Percentiles rank a stretch among this genome's conserved stretches.
These are phyloP conservation scores for Phycodurus eques DNA, from an alignment of 2,113 vertebrate species.

Conservation along the genomic window DNA sequence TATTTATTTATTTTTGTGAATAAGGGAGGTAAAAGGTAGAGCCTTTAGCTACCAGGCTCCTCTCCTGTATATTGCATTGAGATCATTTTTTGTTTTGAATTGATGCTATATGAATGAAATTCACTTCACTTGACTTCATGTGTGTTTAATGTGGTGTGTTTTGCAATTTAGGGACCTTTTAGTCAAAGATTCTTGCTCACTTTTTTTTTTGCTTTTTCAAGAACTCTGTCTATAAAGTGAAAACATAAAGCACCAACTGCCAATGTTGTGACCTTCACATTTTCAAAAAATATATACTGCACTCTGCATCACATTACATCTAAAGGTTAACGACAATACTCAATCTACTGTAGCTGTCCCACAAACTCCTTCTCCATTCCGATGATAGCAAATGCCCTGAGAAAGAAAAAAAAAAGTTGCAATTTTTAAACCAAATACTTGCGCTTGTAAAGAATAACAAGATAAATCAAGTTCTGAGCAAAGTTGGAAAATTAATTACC, in stretches of 20 bases:
- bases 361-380: slow-evolving; percentile 3
- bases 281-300: slow-evolving; percentile 27
- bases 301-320: slow-evolving; percentile 30
- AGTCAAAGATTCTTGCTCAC: slow-evolving; percentile 4
- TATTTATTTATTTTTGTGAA: too few relatives aligned
- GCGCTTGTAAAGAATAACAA: slow-evolving; percentile 15
- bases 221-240: background rate
- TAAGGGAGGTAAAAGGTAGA: too few relatives aligned
- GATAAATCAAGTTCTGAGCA: slow-evolving; percentile 40
- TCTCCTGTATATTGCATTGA: too few relatives aligned
- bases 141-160: background rate
- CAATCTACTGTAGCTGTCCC: slow-evolving; percentile 14
- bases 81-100: too few relatives aligned
- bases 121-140: too few relatives aligned
- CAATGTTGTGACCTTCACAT: slow-evolving; percentile 46
- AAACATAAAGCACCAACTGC: slow-evolving; percentile 21
- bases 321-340: slow-evolving; percentile 57
- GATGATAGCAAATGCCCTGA: background rate
- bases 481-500: slow-evolving; percentile 21
- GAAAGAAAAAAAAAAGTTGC: background rate
- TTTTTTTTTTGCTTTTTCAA: slow-evolving; percentile 26
- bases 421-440: slow-evolving; percentile 29
- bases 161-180: background rate
- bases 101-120: too few relatives aligned
- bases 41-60: too few relatives aligned